Conservation (phyloP, 2,888 invertebrate genomes). For the Cancer borealis region DNA sequence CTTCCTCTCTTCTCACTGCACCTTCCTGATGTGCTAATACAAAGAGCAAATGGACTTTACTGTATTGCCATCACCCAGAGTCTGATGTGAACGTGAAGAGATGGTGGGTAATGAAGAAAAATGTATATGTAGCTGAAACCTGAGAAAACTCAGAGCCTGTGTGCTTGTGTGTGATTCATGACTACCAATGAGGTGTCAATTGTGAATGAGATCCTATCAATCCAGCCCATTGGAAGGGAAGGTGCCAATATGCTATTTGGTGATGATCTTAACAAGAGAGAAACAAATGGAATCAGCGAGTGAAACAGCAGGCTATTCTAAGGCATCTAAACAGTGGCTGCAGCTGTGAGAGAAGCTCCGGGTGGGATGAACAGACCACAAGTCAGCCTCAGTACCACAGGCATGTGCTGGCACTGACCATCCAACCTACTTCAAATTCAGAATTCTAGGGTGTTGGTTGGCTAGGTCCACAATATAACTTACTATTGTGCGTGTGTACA, state of each 20-base stretch:
- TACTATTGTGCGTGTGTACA: background rate
- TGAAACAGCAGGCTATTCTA: constrained; percentile 13
- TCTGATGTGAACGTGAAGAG: background rate
- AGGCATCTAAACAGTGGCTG: constrained; percentile 35
- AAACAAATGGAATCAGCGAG: background rate
- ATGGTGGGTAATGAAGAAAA: background rate
- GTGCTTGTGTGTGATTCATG: background rate
- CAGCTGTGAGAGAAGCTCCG: background rate
- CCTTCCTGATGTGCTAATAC: background rate
- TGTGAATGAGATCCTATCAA: constrained; percentile 12
- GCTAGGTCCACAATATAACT: background rate
- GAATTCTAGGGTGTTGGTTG: background rate
- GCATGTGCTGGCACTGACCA: background rate
- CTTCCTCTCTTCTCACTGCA: background rate
- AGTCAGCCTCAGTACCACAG: constrained; percentile 20
- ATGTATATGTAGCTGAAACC: background rate
- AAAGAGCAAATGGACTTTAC: background rate
- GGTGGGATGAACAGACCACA: background rate
- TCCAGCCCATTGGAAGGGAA: background rate
- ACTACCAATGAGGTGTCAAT: background rate
- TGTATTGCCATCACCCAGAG: background rate
- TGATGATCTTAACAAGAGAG: background rate
- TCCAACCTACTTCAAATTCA: background rate
- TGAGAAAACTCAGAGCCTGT: background rate
- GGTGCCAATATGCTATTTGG: background rate